Evolutionary conservation across 2,888 invertebrate genomes (phyloP), one percentile per base, ranked within the genome.

Genomic region (Seira musarum): DNA sequence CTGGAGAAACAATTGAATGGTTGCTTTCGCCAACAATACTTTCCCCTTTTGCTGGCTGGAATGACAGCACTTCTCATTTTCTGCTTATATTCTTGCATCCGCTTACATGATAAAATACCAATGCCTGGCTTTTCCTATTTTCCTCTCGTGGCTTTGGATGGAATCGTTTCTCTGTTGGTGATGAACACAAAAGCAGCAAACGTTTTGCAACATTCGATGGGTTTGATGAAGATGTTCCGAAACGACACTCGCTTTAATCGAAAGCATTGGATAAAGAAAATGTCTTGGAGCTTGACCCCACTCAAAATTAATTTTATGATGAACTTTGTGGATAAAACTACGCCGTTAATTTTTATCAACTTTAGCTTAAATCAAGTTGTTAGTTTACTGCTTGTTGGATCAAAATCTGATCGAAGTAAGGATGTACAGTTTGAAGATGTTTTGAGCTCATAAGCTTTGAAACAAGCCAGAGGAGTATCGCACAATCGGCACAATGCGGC

Each of bases 71-170:
- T 80, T 13, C n/a, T 70, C 5, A 75, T 80, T 13, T 80, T 80
- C 25, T 75, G 75, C 46, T 21, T 80, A 49, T 70, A 75, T 35
- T 74, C 80, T 2, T 75, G 80, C 71, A 80, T 80, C 25, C 69
- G 75, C 13, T 75, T 80, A 2, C 75, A 75, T 19, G 80, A 70
- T n/a, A 69, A 80, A 66, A 75, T 80, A 13, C 80, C 80, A 1
- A 80, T 80, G 80, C 80, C 80, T 22, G 80, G 75, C 1, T 80
- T 80, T 61, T 70, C 70, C 65, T 80, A 80, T 61, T 80, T 80
- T 69, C 80, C 80, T 0, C 30, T 80, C 10, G 71, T 80, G 5
- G 80, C 74, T 1, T 53, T 75, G 19, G 75, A 80, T 49, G 80
- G 80, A 19, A 30, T 80, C 1, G 64, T 80, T 2, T 70, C 75